phyloP scores from a whole-genome alignment of 2,113 vertebrate species.

The Cinclus mexicanus region DNA sequence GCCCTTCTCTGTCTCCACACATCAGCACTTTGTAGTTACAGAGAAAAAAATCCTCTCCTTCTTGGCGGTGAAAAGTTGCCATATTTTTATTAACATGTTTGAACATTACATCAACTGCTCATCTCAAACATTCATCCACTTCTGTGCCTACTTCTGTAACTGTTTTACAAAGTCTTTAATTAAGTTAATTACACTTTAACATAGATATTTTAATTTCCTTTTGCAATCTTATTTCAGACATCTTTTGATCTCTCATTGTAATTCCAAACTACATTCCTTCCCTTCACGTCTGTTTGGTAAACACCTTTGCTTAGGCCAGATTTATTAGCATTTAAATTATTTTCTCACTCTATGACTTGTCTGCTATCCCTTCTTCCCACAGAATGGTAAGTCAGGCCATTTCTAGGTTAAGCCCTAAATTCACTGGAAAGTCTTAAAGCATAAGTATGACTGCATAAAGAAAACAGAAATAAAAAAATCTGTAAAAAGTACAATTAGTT shows the following conservation, averaged over 20 bases:
- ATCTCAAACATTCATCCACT: neutral
- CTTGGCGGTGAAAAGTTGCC: neutral
- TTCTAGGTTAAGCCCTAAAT: neutral
- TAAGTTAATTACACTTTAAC: conserved; percentile 29
- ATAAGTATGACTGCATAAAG: neutral
- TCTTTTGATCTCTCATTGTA: conserved; percentile 33
- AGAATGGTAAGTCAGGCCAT: neutral
- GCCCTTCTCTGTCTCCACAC: neutral
- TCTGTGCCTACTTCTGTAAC: neutral
- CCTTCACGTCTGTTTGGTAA: conserved; percentile 39
- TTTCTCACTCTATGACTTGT: conserved; percentile 35
- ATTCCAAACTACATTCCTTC: conserved; percentile 10
- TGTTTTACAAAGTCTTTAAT: conserved; percentile 30
- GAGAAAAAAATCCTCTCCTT: neutral
- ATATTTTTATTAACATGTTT: conserved; percentile 48
- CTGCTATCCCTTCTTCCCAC: neutral
- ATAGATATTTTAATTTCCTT: conserved; percentile 20
- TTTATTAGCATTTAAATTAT: conserved; percentile 65
- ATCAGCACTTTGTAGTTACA: conserved; percentile 5
- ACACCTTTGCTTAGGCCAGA: conserved; percentile 38
- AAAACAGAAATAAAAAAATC: neutral
- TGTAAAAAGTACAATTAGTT: neutral
- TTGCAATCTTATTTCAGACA: conserved; percentile 24
- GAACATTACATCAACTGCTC: conserved; percentile 49
- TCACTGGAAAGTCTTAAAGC: neutral